A percentile compares a stretch with the other conserved stretches of the same genome.
phyloP scores from a whole-genome alignment of 2,113 vertebrate species.

The Phrynocephalus versicolor region DNA sequence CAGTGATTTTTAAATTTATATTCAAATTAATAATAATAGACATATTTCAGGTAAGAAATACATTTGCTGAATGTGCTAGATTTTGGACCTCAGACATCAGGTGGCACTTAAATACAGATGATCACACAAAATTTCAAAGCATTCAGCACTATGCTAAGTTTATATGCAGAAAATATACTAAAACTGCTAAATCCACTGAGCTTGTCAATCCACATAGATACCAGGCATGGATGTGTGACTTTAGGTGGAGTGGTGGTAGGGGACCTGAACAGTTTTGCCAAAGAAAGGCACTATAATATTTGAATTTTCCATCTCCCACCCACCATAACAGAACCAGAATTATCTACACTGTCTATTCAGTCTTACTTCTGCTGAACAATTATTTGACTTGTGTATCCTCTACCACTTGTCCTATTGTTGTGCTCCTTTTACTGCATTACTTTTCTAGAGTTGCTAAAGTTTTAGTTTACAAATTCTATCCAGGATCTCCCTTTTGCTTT shows the following conservation, averaged over 20 bases:
- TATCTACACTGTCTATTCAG: not conserved
- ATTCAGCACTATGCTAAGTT: not conserved
- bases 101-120: accelerated
- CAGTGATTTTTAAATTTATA: not conserved
- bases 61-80: not conserved
- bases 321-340: accelerated
- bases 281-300: accelerated
- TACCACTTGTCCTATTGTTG: not conserved
- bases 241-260: too few species aligned
- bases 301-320: not conserved
- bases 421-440: not conserved
- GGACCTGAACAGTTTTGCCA: not conserved
- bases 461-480: too few species aligned
- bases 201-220: not conserved
- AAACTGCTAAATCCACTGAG: not conserved
- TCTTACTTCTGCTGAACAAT: slow-evolving; percentile 3
- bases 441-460: not conserved
- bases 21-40: too few species aligned
- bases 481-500: too few species aligned
- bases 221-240: not conserved
- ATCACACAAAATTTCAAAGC: not conserved
- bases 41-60: too few species aligned
- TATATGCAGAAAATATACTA: accelerated
- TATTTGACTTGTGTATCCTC: not conserved
- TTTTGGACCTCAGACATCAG: not conserved